Percentiles rank a stretch among this genome's conserved stretches.
Conservation (phyloP, 2,797 vertebrate genomes). For the Silurus lanzhouensis region DNA sequence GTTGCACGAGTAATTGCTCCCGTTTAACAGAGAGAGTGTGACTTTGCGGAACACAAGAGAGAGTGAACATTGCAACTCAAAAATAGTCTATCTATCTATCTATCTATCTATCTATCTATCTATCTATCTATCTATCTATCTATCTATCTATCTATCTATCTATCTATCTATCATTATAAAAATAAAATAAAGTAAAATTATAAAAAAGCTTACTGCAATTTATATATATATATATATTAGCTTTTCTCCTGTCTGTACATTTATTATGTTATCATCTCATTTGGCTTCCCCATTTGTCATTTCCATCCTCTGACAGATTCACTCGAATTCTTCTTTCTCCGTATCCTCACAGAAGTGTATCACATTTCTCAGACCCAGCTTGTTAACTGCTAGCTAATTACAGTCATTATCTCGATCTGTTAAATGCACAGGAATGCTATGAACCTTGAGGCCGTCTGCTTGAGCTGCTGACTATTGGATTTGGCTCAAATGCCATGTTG, state of each 20-base stretch:
- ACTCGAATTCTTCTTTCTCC: background rate
- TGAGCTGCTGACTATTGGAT: conserved; percentile 58
- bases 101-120: conserved; percentile 8
- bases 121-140: background rate
- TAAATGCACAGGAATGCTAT: conserved; percentile 55
- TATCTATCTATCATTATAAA: background rate
- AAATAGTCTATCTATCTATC: background rate
- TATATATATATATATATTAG: no score
- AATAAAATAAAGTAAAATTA: no score
- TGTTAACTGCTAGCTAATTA: conserved; percentile 62
- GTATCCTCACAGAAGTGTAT: conserved; percentile 54
- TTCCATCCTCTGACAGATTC: background rate
- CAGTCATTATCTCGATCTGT: conserved; percentile 58
- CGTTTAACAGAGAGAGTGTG: conserved; percentile 63
- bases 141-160: conserved; percentile 1
- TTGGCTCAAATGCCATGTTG: conserved; percentile 59
- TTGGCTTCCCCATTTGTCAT: background rate
- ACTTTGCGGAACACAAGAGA: conserved; percentile 24
- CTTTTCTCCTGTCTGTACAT: background rate
- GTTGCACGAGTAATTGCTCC: conserved; percentile 72
- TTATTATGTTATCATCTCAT: background rate
- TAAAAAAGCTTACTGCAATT: background rate
- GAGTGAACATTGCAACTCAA: conserved; percentile 14
- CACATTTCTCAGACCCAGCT: conserved; percentile 54
- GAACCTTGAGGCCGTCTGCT: conserved; percentile 57